Base-by-base conservation (phyloP, 2,797 vertebrate genomes). In the Catostomus latipinnis region DNA sequence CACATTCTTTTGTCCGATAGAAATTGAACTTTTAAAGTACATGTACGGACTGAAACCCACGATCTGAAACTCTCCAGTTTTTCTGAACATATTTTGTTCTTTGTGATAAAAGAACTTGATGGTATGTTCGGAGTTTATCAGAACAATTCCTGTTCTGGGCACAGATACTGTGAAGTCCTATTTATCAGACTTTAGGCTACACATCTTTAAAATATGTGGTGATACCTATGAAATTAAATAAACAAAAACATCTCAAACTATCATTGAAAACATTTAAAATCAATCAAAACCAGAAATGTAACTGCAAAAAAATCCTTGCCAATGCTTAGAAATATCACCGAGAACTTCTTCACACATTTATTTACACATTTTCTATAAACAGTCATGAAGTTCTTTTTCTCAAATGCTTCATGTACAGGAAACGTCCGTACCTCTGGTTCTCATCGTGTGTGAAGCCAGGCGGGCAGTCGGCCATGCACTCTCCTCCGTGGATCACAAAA, bases 391-490 rank as follows among this genome's bases (percentile, higher is more conserved):
- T 34, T 34, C 2, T 34, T 34, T 46, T 49, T 8, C 43, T 56
- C 7, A 2, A 43, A n/a, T 8, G 13, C 43, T 9, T n/a, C 12
- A 14, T 58, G 18, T 14, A 58, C 8, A 6, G 6, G 5, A 34
- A 34, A 34, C 34, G 34, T 67, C 1, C 13, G 91, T 91, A 99
- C 98, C 97, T 98, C 86, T 96, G 93, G 83, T 89, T 93, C 11
- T 92, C 87, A 0, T 95, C 94, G 85, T 95, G 96, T 16, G 94
- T 97, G 90, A 96, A 98, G 1, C 98, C 98, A 0, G 95, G 95
- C 0, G 98, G 98, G 57, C 98, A 99, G 48, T 98, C 97, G 0
- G 94, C 87, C 93, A 98, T 94, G 86, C 98, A 99, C 87, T 98
- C 97, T 0, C 96, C 96, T 0, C 92, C 93, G 8, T 99, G 98